Base-by-base conservation (phyloP, 2,888 invertebrate genomes). In the Sericinus montela region DNA sequence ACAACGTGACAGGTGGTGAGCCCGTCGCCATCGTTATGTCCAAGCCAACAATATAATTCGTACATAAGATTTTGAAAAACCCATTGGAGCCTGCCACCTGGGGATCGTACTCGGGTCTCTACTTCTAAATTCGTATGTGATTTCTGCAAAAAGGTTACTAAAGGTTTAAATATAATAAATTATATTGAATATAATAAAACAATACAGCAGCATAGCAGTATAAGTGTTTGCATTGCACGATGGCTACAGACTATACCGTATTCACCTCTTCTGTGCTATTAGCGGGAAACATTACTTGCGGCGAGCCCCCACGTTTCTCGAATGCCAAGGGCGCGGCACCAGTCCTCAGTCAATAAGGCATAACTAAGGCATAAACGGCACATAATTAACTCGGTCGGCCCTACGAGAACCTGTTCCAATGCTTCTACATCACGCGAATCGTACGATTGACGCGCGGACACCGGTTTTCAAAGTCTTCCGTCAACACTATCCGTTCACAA, bases 281-380 rank as follows among this genome's bases (percentile, higher is more conserved):
- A 29, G 28, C 49, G 44, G 44, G 44, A 36, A 45, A 49, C 45
- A 25, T 36, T 41, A 45, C 45, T 10, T 30, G 45, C 37, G 59
- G 54, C 62, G 62, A 62, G 62, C 62, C 62, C 60, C 60, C 59
- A 43, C 30, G 48, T 29, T 41, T 48, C 30, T 13, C 53, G 59
- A 62, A 60, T 59, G 60, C 58, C 60, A 62, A 60, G 62, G 60
- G 51, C 60, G 42, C 30, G 43, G 14, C 42, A 45, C 34, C 53
- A 37, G 47, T 35, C 28, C 51, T 41, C 46, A 45, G 49, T 50
- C 44, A 55, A 56, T 56, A 53, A 41, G 48, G 55, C 52, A 49
- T 53, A 56, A 58, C 47, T 53, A 56, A 58, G n/a, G n/a, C n/a
- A n/a, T n/a, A 57, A 52, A 53, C 35, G 8, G 44, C 40, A 43